phyloP scores from a whole-genome alignment of 92 coral and sea anemone species.

The Meandrina meandrites region DNA sequence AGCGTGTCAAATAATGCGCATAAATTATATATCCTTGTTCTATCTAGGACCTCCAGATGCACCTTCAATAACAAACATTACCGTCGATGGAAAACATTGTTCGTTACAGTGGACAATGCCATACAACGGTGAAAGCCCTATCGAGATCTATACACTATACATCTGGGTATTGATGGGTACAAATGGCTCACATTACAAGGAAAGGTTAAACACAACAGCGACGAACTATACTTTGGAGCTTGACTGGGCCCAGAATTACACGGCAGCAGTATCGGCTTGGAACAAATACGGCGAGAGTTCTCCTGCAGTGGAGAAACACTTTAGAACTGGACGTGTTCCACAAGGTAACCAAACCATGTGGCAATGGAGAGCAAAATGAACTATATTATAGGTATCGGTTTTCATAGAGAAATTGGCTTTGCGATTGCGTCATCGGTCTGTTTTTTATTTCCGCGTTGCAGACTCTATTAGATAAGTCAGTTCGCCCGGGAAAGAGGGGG shows the following conservation, averaged over 20 bases:
- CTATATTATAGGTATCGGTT: no score
- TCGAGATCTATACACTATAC: constrained; percentile 10
- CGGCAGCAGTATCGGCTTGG: constrained; percentile 28
- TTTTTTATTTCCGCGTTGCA: no score
- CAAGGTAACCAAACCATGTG: constrained; percentile 28
- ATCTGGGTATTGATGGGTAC: background rate
- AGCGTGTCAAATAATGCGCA: background rate
- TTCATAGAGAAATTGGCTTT: no score
- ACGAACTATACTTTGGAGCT: background rate
- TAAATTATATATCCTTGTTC: background rate
- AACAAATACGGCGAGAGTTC: constrained; percentile 24
- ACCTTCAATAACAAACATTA: constrained; percentile 14
- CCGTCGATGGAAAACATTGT: constrained; percentile 28
- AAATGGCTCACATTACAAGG: background rate
- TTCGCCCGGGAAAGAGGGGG: no score
- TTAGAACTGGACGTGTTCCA: constrained; percentile 14
- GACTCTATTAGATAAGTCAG: no score
- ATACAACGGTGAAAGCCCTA: constrained; percentile 26
- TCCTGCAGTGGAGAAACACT: background rate
- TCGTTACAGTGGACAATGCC: constrained; percentile 24
- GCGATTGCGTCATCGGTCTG: no score
- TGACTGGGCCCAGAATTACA: constrained; percentile 25
- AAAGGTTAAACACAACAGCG: background rate
- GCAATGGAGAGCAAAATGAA: no score
- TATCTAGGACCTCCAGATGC: constrained; percentile 32